Base-by-base conservation (phyloP, 2,113 vertebrate genomes). In the Pachypanchax playfairii region DNA sequence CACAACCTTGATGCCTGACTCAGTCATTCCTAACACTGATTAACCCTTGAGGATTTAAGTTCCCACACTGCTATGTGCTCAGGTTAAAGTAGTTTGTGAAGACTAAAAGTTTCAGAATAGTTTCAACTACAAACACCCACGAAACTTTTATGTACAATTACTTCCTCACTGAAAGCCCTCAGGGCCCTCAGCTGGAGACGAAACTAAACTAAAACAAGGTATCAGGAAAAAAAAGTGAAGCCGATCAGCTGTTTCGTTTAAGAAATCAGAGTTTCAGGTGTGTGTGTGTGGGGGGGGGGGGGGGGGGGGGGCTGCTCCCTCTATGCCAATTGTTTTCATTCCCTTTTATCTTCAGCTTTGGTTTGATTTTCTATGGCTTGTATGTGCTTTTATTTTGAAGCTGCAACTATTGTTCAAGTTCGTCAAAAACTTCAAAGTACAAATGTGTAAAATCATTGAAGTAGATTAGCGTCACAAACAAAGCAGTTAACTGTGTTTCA, bases 21-120 rank as follows among this genome's bases (percentile, higher is more conserved):
- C 70, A 64, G 62, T 77, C 56, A 75, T 81, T 86, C 67, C 44
- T 24, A 52, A 72, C 47, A 72, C 82, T 84, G 73, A 88, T 83
- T 85, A 82, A 76, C 66, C 67, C 58, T 59, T 49, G 10, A 76
- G 61, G 75, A 74, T 52, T 77, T 71, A 81, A 71, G 75, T 67
- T 82, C 75, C 41, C 67, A 63, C 52, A 35, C n/a, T 11, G 43
- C 54, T 44, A 4, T 58, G 46, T 54, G 33, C 35, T 55, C 75
- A 58, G 56, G 63, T 79, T 80, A 36, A 44, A 67, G 70, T 54
- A 29, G 77, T 73, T 68, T 59, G 33, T 5, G 13, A 17, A 24
- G 17, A 14, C 15, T 33, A 12, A 21, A 74, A 8, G 57, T 29
- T 17, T 59, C 56, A 42, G 4, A 13, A 3, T 25, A 39, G 68